phyloP scores from a whole-genome alignment of 2,797 vertebrate genomes.

The Masticophis lateralis region DNA sequence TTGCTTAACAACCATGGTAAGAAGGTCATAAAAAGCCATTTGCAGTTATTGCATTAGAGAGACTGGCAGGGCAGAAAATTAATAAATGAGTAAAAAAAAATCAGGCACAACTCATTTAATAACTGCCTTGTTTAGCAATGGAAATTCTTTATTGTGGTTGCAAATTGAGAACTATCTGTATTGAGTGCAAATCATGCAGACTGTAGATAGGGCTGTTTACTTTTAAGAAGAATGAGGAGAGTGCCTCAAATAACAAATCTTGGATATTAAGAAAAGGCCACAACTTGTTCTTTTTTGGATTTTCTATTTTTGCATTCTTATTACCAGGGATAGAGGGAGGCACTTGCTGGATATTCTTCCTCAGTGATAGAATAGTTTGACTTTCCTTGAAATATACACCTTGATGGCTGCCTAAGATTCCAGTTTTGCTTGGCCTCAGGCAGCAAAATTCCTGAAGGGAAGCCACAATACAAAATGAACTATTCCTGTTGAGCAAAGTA shows the following conservation, averaged over 20 bases:
- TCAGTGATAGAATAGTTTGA: background rate
- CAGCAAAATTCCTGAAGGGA: background rate
- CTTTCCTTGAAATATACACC: background rate
- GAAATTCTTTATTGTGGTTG: too few relatives aligned
- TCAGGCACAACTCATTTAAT: too few relatives aligned
- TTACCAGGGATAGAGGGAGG: background rate
- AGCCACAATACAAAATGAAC: background rate
- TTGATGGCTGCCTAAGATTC: background rate
- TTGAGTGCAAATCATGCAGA: background rate
- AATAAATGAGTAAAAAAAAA: too few relatives aligned
- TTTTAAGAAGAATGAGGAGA: background rate
- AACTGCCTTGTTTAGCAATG: too few relatives aligned
- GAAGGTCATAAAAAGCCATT: too few relatives aligned
- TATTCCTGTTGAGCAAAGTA: background rate
- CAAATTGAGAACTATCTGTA: background rate
- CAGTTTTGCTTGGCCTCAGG: background rate
- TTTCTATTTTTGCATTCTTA: background rate
- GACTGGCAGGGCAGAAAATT: too few relatives aligned
- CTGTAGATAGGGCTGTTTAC: background rate
- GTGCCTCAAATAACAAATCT: background rate
- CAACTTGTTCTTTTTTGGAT: background rate
- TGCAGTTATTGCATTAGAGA: too few relatives aligned
- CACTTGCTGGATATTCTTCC: background rate
- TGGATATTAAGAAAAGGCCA: background rate
- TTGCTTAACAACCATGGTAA: too few relatives aligned